These are phyloP conservation scores for Piaya cayana DNA, from an alignment of 2,113 vertebrate genomes.

Conservation along the genomic window DNA sequence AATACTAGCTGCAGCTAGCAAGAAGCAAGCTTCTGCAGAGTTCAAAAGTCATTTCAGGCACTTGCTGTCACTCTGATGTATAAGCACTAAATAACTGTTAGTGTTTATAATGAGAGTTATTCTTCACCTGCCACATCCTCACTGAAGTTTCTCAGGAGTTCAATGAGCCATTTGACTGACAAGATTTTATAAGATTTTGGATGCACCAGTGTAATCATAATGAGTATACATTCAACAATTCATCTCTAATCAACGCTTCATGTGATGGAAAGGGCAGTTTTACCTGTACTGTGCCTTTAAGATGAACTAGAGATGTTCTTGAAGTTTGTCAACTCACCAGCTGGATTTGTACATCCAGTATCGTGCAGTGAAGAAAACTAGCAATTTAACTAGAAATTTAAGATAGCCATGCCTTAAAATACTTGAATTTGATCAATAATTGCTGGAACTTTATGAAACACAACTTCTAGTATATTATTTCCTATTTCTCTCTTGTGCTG, in stretches of 20 bases:
- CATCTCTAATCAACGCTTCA: not conserved
- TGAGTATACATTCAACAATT: not conserved
- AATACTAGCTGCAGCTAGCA: not conserved
- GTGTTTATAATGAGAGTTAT: not conserved
- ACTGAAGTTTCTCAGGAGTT: not conserved
- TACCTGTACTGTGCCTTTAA: not conserved
- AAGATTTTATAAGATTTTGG: not conserved
- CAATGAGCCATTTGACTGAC: slow-evolving; percentile 1
- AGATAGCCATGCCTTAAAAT: not conserved
- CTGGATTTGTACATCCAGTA: not conserved
- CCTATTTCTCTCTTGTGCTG: not conserved
- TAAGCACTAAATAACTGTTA: not conserved
- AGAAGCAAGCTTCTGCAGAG: not conserved
- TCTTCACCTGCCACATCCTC: not conserved
- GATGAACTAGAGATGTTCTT: not conserved
- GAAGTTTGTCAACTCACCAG: not conserved
- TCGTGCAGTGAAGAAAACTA: not conserved
- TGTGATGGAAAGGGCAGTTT: not conserved
- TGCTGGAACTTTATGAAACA: not conserved
- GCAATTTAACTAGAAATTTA: not conserved
- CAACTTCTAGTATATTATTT: not conserved
- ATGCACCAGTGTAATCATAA: not conserved
- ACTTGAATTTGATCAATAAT: not conserved
- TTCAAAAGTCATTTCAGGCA: not conserved
- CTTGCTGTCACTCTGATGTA: not conserved